Evolutionary conservation across 2,888 invertebrate genomes (phyloP).

Genomic region (Drosophila colorata): DNA sequence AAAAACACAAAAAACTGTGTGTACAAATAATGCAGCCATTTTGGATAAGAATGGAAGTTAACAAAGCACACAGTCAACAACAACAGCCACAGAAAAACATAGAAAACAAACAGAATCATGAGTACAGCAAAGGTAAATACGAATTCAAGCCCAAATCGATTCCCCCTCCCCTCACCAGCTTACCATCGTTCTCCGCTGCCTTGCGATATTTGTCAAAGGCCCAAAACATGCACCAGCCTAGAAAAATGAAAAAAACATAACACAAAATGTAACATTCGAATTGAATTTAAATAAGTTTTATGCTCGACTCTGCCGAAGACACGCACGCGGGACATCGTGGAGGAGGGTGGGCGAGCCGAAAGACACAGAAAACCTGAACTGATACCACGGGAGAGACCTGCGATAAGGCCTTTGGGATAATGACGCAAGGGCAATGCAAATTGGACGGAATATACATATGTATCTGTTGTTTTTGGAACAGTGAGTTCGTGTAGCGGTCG

Average conservation of each 20-base stretch:
- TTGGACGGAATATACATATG: slow-evolving; percentile 41
- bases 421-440: slow-evolving; percentile 50
- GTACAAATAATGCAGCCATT: slow-evolving; percentile 81
- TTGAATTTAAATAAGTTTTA: slow-evolving; percentile 80
- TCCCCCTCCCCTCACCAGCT: neutral
- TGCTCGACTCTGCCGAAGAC: slow-evolving; percentile 43
- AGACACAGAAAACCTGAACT: slow-evolving; percentile 31
- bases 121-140: slow-evolving; percentile 61
- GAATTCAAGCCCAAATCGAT: slow-evolving; percentile 59
- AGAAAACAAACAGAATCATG: slow-evolving; percentile 42
- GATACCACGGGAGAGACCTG: slow-evolving; percentile 38
- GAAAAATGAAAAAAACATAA: slow-evolving; percentile 47
- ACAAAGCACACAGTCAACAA: slow-evolving; percentile 60
- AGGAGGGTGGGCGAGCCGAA: neutral
- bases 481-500: no score
- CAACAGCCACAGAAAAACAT: slow-evolving; percentile 32
- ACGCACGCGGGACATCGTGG: slow-evolving; percentile 11
- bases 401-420: slow-evolving; percentile 60
- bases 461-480: slow-evolving; percentile 14
- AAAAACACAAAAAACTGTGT: slow-evolving; percentile 49
- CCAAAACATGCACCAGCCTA: slow-evolving; percentile 27
- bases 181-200: slow-evolving; percentile 24
- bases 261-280: slow-evolving; percentile 73
- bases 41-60: slow-evolving; percentile 75
- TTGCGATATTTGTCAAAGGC: slow-evolving; percentile 65